Conservation (phyloP, 2,888 invertebrate species). For the Xestia rhomboidea region DNA sequence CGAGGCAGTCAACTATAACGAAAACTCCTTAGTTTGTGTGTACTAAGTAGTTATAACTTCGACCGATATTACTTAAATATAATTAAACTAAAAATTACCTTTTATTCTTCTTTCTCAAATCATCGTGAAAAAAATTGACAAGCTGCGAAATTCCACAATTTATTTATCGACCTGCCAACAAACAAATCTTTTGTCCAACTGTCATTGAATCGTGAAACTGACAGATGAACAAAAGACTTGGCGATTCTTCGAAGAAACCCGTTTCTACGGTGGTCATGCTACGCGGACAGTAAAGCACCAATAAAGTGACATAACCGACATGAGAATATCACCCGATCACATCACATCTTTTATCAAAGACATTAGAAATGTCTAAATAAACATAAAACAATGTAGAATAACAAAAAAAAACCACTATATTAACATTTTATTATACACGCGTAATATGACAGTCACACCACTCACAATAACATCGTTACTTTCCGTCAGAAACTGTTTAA, state of each 20-base stretch:
- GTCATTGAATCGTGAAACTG: too few relatives aligned
- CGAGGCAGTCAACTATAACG: too few relatives aligned
- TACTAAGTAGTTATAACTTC: too few relatives aligned
- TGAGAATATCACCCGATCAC: background rate
- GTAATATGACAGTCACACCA: background rate
- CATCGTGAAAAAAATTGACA: background rate
- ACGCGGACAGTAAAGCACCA: background rate
- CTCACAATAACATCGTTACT: constrained; percentile 6
- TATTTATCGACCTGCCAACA: background rate
- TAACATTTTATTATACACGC: background rate
- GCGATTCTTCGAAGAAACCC: too few relatives aligned
- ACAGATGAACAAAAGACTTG: too few relatives aligned
- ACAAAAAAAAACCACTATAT: background rate
- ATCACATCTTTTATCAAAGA: background rate
- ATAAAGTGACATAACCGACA: background rate
- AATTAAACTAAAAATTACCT: too few relatives aligned
- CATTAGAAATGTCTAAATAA: background rate
- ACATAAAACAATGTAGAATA: constrained; percentile 1
- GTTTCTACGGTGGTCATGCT: too few relatives aligned
- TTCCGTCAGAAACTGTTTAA: constrained; percentile 10
- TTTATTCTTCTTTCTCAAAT: too few relatives aligned
- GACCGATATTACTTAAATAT: too few relatives aligned
- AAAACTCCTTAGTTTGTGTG: too few relatives aligned
- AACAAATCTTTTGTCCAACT: too few relatives aligned
- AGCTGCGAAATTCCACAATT: background rate